Evolutionary conservation across 2,888 invertebrate species (phyloP), one percentile per base, ranked within the genome.

Genomic region (Bugulina stolonifera): DNA sequence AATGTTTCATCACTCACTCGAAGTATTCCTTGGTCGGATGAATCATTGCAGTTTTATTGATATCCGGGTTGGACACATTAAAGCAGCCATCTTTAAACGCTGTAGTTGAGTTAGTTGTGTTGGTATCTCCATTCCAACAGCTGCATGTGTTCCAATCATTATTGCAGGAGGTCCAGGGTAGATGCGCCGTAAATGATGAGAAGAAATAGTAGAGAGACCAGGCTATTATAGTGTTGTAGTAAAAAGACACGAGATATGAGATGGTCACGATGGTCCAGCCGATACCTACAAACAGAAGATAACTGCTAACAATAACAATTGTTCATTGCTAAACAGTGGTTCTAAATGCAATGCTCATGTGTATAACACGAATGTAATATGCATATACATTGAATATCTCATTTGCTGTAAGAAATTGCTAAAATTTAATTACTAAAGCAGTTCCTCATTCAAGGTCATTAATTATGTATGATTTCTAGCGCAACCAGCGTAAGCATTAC

Each of bases 181-280:
- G 86, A 78, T 58, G 89, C 3, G 89, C 87, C 25, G 83, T 81
- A 78, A 88, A 84, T 54, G 91, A 91, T 23, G 90, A 89, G 76
- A 90, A 88, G 77, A 92, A 87, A 86, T 91, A 93, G 86, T 91
- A 92, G 76, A 92, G 86, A 1, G 92, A 89, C 93, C 93, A 93
- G 69, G 89, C 91, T 79, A 93, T 91, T 78, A 93, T 92, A 72
- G 92, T 91, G 84, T 93, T 93, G 78, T 84, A 84, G 76, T 83
- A 84, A 76, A 84, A 82, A 25, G 83, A 81, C 2, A 84, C 84
- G 69, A 80, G 79, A 75, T 80, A 83, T 1, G 84, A 70, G 1
- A 70, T 71, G 81, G 79, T 71, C 82, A 83, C 35, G 81, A 80
- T 35, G 1, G 84, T 83, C 74, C 81, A 79, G 1, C 84, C 84